phyloP scores from a whole-genome alignment of 2,113 vertebrate species.

The Hemiprocne comata region DNA sequence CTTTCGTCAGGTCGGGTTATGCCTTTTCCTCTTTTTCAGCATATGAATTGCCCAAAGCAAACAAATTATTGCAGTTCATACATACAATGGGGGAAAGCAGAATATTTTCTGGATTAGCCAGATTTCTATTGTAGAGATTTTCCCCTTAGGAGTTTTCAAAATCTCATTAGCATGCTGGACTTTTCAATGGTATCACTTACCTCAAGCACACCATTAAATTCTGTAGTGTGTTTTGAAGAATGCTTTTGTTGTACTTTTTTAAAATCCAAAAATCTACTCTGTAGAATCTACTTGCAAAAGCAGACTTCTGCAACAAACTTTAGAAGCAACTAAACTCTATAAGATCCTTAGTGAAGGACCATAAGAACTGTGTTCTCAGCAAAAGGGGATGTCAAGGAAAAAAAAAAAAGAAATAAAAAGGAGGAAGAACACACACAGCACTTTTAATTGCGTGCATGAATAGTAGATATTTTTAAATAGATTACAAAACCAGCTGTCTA shows the following conservation, averaged over 20 bases:
- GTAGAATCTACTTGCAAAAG: not conserved
- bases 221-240: slow-evolving; percentile 10
- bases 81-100: slow-evolving; percentile 19
- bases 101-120: slow-evolving; percentile 58
- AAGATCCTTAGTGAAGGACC: not conserved
- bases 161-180: slow-evolving; percentile 37
- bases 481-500: not conserved
- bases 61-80: slow-evolving; percentile 30
- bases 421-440: not conserved
- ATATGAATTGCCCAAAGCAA: slow-evolving; percentile 27
- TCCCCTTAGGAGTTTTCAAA: slow-evolving; percentile 42
- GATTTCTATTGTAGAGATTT: slow-evolving; percentile 45
- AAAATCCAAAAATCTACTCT: too few relatives aligned
- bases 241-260: not conserved
- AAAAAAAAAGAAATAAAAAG: not conserved
- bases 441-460: not conserved
- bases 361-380: not conserved
- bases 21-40: not conserved
- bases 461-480: not conserved
- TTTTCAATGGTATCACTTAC: slow-evolving; percentile 51
- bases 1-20: not conserved
- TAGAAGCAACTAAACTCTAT: not conserved
- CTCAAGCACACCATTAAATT: slow-evolving; percentile 48
- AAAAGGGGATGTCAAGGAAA: not conserved
- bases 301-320: slow-evolving; percentile 5